phyloP scores from a whole-genome alignment of 2,113 vertebrate genomes.

The Indicator maculatus region DNA sequence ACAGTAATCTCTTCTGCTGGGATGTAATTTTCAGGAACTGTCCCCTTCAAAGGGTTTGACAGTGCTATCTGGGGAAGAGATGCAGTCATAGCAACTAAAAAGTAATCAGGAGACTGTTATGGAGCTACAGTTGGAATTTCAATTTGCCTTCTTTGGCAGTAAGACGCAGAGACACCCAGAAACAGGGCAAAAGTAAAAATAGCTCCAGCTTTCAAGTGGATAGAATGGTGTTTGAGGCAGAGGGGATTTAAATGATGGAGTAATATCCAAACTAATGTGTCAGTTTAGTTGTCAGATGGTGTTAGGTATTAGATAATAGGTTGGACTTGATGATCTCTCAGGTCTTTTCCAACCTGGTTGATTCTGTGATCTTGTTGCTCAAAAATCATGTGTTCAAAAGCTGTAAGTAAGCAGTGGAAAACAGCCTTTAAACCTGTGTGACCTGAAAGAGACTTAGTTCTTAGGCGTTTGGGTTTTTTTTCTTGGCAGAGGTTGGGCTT shows the following conservation, averaged over 20 bases:
- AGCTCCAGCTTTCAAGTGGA: neutral
- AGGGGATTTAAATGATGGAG: neutral
- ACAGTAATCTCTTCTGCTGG: neutral
- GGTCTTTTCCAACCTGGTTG: too few relatives aligned
- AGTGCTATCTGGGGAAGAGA: neutral
- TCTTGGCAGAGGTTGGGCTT: neutral
- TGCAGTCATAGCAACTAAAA: neutral
- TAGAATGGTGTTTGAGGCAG: neutral
- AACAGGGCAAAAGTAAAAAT: conserved; percentile 13
- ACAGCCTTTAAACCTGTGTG: neutral
- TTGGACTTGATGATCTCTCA: too few relatives aligned
- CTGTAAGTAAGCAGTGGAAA: neutral
- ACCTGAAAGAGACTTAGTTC: neutral
- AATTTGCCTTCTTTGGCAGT: conserved; percentile 9
- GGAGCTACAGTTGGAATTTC: conserved; percentile 38
- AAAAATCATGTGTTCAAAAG: neutral
- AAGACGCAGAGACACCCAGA: neutral
- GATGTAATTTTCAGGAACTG: neutral
- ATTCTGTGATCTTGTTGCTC: neutral
- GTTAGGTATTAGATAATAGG: too few relatives aligned
- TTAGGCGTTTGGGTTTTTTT: neutral
- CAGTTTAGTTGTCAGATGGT: too few relatives aligned
- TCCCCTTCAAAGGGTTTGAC: conserved; percentile 5
- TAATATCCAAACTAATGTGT: neutral
- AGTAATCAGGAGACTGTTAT: neutral